Percentiles rank a stretch among this genome's conserved stretches.
Evolutionary conservation across 2,888 invertebrate species (phyloP).

Genomic region (Erebia ligea): DNA sequence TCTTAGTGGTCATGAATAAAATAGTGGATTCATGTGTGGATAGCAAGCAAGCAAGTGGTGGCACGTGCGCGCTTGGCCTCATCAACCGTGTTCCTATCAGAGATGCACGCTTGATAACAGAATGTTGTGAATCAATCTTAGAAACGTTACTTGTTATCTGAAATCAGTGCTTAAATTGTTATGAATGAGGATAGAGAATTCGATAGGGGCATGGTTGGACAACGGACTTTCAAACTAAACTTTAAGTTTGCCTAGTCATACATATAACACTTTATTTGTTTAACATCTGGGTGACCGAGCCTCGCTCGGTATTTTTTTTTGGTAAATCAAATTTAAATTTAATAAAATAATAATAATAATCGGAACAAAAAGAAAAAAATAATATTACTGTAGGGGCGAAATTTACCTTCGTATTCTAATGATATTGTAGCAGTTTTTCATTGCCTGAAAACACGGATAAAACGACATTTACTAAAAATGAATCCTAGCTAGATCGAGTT

Average conservation of each 20-base stretch:
- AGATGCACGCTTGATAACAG: constrained; percentile 70
- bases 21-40: constrained; percentile 56
- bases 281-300: too few species aligned
- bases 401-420: too few species aligned
- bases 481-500: too few species aligned
- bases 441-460: too few species aligned
- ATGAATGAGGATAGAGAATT: constrained; percentile 53
- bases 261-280: not conserved
- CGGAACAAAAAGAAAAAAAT: too few species aligned
- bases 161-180: constrained; percentile 61
- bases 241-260: not conserved
- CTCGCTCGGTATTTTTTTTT: too few species aligned
- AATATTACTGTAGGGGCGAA: too few species aligned
- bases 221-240: not conserved
- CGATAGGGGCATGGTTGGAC: not conserved
- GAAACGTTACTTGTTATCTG: constrained; percentile 65
- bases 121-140: constrained; percentile 77
- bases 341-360: too few species aligned
- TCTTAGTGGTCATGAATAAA: constrained; percentile 62
- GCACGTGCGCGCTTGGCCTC: constrained; percentile 62
- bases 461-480: too few species aligned
- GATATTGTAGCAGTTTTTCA: too few species aligned
- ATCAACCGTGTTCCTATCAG: constrained; percentile 60
- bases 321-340: too few species aligned
- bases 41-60: constrained; percentile 43